phyloP scores from a whole-genome alignment of 2,797 vertebrate genomes.

The Carapus acus region DNA sequence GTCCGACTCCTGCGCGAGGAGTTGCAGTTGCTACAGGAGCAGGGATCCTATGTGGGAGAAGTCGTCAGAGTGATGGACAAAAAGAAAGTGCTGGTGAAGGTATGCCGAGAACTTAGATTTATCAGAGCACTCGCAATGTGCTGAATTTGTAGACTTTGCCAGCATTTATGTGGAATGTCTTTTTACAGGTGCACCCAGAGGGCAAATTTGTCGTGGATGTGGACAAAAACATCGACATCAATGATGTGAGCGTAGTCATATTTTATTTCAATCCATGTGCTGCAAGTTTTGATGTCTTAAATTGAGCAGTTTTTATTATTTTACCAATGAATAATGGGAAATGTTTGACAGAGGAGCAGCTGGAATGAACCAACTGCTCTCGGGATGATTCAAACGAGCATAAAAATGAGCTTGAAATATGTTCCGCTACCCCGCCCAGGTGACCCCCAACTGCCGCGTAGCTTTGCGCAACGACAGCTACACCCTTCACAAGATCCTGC shows the following conservation, averaged over 20 bases:
- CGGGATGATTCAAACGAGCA: too few species aligned
- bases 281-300: too few species aligned
- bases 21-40: conserved; percentile 94
- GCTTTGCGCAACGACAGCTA: conserved; percentile 97
- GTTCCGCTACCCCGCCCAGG: conserved; percentile 72
- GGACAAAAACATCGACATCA: conserved; percentile 99
- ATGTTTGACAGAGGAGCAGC: too few species aligned
- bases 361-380: too few species aligned
- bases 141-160: too few species aligned
- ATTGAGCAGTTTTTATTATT: too few species aligned
- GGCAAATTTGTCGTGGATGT: conserved; percentile 98
- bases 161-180: too few species aligned
- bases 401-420: not conserved
- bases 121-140: too few species aligned
- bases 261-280: not conserved
- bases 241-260: conserved; percentile 81
- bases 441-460: conserved; percentile 95
- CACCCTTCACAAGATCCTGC: conserved; percentile 97
- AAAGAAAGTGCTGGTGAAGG: conserved; percentile 98
- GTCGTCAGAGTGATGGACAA: conserved; percentile 99
- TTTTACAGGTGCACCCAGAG: conserved; percentile 88
- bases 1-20: conserved; percentile 94
- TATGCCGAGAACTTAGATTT: conserved; percentile 41
- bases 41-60: conserved; percentile 97
- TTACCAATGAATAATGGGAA: too few species aligned